phyloP scores from a whole-genome alignment of 1,140 invertebrate species.

The Cyclina sinensis region DNA sequence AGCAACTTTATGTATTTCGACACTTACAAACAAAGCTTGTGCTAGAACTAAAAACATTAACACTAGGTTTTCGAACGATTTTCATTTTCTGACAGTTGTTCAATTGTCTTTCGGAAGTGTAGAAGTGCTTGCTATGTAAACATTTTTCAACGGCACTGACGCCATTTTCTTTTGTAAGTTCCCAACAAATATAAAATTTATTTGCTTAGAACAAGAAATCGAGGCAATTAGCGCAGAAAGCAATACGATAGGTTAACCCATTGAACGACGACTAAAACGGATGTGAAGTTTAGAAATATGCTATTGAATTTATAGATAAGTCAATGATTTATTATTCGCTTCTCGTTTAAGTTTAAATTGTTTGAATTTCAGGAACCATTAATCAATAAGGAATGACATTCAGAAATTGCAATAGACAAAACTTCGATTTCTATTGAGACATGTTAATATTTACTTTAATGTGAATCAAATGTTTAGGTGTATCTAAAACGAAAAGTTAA shows the following conservation, averaged over 20 bases:
- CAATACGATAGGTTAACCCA: neutral
- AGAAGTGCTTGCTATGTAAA: neutral
- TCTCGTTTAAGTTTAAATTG: neutral
- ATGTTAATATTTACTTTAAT: too few species aligned
- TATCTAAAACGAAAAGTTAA: too few species aligned
- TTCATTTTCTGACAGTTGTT: neutral
- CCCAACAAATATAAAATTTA: neutral
- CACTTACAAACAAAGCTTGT: too few species aligned
- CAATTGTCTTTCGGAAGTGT: neutral
- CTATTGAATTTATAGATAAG: neutral
- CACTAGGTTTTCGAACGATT: too few species aligned
- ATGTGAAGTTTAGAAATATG: neutral
- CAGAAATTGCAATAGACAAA: too few species aligned
- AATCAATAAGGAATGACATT: too few species aligned
- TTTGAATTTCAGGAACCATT: too few species aligned
- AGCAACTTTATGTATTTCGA: too few species aligned
- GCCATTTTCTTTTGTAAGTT: neutral
- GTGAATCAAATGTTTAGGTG: too few species aligned
- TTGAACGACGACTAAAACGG: neutral
- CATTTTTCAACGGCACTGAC: neutral
- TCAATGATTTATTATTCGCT: neutral
- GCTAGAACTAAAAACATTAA: too few species aligned
- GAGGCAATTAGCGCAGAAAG: neutral
- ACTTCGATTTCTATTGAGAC: too few species aligned
- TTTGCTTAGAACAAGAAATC: constrained; percentile 16